These are phyloP conservation scores for Sphinx pinastri DNA, from an alignment of 2,888 invertebrate species.

Conservation along the genomic window DNA sequence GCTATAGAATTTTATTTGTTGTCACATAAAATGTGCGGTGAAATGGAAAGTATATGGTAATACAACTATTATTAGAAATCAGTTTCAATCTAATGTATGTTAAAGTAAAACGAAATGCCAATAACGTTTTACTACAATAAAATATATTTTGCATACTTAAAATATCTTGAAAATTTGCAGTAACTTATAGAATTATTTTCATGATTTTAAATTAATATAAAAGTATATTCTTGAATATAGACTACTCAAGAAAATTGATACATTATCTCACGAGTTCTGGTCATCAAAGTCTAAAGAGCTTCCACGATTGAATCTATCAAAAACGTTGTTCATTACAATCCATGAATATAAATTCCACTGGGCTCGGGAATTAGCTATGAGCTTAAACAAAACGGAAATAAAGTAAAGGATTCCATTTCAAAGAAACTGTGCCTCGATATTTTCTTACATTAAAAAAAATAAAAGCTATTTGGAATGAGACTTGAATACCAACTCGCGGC, in stretches of 20 bases:
- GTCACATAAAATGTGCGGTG: neutral
- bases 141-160: too few relatives aligned
- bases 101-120: too few relatives aligned
- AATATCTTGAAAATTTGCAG: too few relatives aligned
- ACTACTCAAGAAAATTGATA: too few relatives aligned
- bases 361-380: conserved; percentile 35
- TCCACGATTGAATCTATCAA: conserved; percentile 45
- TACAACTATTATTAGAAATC: neutral
- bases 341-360: conserved; percentile 48
- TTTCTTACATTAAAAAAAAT: neutral
- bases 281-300: neutral
- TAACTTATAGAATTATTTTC: too few relatives aligned
- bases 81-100: too few relatives aligned
- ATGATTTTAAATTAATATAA: too few relatives aligned
- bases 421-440: neutral
- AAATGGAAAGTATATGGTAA: neutral
- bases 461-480: neutral
- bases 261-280: neutral
- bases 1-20: conserved; percentile 1
- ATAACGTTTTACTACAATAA: too few relatives aligned
- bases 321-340: conserved; percentile 43
- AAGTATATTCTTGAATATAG: too few relatives aligned
- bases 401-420: neutral
- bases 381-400: conserved; percentile 21
- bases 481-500: too few relatives aligned